Percentiles rank a stretch among this genome's conserved stretches.
phyloP scores from a whole-genome alignment of 2,113 vertebrate genomes.

The Neodon shergylaensis region DNA sequence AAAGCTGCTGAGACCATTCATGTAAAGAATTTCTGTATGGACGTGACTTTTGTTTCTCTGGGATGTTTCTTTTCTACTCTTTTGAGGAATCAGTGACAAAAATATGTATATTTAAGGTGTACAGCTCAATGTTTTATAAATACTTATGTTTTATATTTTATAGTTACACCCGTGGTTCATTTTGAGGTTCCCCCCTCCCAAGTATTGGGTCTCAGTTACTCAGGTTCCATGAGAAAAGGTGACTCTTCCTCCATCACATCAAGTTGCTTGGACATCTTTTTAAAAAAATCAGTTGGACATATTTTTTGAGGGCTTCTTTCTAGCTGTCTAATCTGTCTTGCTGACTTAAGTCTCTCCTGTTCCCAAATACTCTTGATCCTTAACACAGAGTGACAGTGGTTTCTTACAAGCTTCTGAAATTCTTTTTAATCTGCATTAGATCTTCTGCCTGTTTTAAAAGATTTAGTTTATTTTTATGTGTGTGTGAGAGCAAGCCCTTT shows the following conservation, averaged over 20 bases:
- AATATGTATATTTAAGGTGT: not conserved
- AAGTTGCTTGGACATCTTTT: not conserved
- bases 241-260: not conserved
- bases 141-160: slow-evolving; percentile 28
- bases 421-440: not conserved
- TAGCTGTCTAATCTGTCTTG: not conserved
- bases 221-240: not conserved
- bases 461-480: not conserved
- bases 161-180: not conserved
- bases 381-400: not conserved
- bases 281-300: not conserved
- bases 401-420: not conserved
- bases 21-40: not conserved
- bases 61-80: not conserved
- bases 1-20: not conserved
- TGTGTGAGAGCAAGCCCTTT: not conserved
- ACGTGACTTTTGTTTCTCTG: not conserved
- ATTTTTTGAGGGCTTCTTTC: not conserved
- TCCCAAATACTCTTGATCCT: not conserved
- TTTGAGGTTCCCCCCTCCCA: not conserved
- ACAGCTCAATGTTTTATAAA: not conserved
- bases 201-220: not conserved
- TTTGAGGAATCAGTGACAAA: not conserved
- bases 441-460: not conserved
- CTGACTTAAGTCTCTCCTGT: not conserved